Percentiles rank a stretch among this genome's conserved stretches.
Evolutionary conservation across 53 echinoderm and acorn worm genomes (phyloP).

Genomic region (Crossaster papposus): DNA sequence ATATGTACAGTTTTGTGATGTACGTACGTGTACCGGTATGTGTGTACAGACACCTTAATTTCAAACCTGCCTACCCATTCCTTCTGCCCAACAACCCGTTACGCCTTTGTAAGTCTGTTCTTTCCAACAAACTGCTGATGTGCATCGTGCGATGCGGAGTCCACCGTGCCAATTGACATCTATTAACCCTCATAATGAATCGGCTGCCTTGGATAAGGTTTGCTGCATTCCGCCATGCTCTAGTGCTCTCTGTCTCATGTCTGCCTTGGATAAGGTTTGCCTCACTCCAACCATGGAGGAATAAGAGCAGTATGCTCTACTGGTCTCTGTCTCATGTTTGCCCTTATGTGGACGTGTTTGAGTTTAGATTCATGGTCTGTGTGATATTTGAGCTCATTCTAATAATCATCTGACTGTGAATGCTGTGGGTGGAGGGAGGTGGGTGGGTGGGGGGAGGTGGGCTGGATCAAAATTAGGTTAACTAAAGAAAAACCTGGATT

Average conservation of each 20-base stretch:
- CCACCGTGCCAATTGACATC: neutral
- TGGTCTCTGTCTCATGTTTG: neutral
- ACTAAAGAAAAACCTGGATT: neutral
- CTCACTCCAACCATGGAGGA: neutral
- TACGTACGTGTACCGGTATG: neutral
- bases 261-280: neutral
- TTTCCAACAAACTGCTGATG: neutral
- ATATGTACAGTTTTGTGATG: too few relatives aligned
- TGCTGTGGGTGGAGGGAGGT: neutral
- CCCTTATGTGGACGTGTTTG: neutral
- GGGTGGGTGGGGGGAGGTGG: neutral
- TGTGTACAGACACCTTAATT: neutral
- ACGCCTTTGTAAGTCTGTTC: neutral
- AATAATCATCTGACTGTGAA: neutral
- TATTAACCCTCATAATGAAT: slow-evolving; percentile 1
- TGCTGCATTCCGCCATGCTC: neutral
- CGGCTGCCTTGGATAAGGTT: neutral
- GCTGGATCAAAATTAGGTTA: neutral
- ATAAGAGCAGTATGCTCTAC: too few relatives aligned
- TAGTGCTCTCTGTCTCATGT: neutral
- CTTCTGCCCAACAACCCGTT: neutral
- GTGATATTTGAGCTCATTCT: neutral
- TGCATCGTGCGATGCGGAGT: neutral
- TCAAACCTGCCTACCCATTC: neutral
- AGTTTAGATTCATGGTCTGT: neutral